Evolutionary conservation across 2,888 invertebrate genomes (phyloP), one percentile per base, ranked within the genome.

Genomic region (Patella pellucida): DNA sequence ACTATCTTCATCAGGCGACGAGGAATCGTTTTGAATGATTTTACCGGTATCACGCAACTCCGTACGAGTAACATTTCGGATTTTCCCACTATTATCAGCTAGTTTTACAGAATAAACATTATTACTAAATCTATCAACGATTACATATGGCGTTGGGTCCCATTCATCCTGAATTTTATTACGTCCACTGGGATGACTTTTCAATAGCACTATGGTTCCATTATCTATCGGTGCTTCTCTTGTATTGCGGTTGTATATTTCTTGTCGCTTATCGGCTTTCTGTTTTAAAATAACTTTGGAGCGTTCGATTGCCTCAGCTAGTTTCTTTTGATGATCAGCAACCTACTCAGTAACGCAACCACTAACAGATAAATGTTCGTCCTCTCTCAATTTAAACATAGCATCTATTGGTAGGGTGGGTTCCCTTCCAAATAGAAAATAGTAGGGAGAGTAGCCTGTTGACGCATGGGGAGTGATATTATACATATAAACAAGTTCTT

Each of bases 341-440:
- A 54, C 31, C 71, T 27, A 71, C 31, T 71, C 71, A n/a, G 56
- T 56, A 27, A 27, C 27, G 27, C 27, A 27, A 27, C 27, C 27
- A 27, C 27, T 27, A 3, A 27, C 27, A 27, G 27, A 27, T 27
- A 27, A 27, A 27, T 27, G 27, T 27, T 27, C 27, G 27, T 27
- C 27, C 27, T 27, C 27, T 27, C 27, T 27, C 27, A 27, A 3
- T 27, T 27, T 27, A 27, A 27, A 27, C 3, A 27, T 27, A 27
- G 27, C 27, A 27, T 27, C 27, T 27, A 27, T 27, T 27, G 27
- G 27, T 27, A 27, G 3, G 27, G 27, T 27, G 27, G 27, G 27
- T 27, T 27, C 27, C 27, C 80, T 1, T 72, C 72, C 72, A 54
- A 72, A 72, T 19, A 72, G 54, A 5, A 72, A 27, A 56, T 56